Conservation (phyloP, 2,888 invertebrate genomes). For the Punctoribates punctum region DNA sequence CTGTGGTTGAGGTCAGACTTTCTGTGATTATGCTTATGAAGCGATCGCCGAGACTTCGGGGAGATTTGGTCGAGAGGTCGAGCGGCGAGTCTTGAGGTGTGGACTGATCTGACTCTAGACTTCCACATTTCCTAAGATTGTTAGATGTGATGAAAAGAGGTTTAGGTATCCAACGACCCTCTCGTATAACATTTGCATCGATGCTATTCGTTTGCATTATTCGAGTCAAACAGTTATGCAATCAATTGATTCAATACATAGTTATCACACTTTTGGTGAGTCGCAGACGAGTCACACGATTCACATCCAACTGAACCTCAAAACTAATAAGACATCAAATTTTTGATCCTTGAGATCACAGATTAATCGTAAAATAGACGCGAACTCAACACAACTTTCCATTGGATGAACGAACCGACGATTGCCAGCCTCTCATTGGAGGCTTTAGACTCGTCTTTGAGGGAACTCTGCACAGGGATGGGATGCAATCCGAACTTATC, state of each 20-base stretch:
- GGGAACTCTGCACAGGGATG: background rate
- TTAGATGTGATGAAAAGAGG: constrained; percentile 51
- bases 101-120: constrained; percentile 58
- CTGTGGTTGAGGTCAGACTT: constrained; percentile 36
- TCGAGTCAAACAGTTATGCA: background rate
- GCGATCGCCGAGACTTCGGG: constrained; percentile 26
- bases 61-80: constrained; percentile 70
- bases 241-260: background rate
- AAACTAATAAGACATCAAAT: constrained; percentile 33
- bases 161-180: constrained; percentile 52
- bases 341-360: constrained; percentile 27
- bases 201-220: constrained; percentile 26
- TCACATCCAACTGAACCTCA: constrained; percentile 14
- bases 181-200: constrained; percentile 47
- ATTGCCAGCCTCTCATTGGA: background rate
- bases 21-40: constrained; percentile 34
- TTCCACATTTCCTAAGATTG: constrained; percentile 54
- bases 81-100: constrained; percentile 76
- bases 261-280: background rate
- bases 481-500: constrained; percentile 21
- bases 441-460: constrained; percentile 8
- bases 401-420: background rate
- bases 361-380: constrained; percentile 25
- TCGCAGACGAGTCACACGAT: constrained; percentile 13
- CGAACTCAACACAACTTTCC: background rate